Conservation (phyloP, 2,113 vertebrate genomes). For the Clarias gariepinus region DNA sequence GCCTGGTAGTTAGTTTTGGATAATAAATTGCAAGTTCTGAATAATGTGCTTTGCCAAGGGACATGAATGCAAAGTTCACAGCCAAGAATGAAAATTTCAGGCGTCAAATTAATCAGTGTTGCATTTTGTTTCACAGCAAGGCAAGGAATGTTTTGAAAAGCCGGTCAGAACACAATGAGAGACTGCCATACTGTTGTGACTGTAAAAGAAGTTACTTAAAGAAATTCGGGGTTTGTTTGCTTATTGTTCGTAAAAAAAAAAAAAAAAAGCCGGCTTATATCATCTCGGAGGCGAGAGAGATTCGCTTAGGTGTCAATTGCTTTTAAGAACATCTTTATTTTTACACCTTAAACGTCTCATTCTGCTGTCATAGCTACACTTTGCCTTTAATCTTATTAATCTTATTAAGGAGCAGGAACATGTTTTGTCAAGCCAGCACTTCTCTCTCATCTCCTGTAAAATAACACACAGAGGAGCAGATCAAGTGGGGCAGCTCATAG, state of each 20-base stretch:
- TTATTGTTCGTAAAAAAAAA: background rate
- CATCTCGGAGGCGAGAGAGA: background rate
- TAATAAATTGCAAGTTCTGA: conserved; percentile 48
- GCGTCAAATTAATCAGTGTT: conserved; percentile 50
- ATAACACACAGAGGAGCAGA: background rate
- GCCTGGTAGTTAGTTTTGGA: conserved; percentile 44
- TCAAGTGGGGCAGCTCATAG: conserved; percentile 13
- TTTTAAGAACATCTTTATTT: background rate
- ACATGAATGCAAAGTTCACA: conserved; percentile 52
- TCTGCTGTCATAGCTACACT: background rate
- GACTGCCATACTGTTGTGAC: conserved; percentile 9
- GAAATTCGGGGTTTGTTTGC: background rate
- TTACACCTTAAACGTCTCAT: background rate
- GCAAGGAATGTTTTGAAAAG: conserved; percentile 36
- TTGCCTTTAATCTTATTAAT: conserved; percentile 1
- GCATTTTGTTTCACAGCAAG: conserved; percentile 40
- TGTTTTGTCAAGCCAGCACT: conserved; percentile 28
- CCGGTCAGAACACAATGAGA: conserved; percentile 29
- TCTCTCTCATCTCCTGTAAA: background rate
- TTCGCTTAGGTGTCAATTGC: background rate
- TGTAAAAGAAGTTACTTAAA: conserved; percentile 22
- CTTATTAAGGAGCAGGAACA: conserved; percentile 10
- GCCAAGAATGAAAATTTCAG: conserved; percentile 37
- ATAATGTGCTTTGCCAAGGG: conserved; percentile 50
- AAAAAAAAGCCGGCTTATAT: background rate